Base-by-base conservation (phyloP, 2,888 invertebrate genomes). In the Thera britannica region DNA sequence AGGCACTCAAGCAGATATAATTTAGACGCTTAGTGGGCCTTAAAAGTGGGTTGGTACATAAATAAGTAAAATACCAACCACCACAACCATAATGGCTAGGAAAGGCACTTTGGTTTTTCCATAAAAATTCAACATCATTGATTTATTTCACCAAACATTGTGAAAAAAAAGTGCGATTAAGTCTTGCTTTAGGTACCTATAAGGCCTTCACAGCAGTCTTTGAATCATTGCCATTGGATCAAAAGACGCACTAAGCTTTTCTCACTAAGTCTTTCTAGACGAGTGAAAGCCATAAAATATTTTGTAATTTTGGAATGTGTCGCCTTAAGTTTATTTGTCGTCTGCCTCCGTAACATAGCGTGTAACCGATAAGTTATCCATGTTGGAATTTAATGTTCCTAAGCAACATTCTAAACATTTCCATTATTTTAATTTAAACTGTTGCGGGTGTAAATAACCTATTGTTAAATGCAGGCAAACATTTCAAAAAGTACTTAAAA, bases 301-400 rank as follows among this genome's bases (percentile, higher is more conserved):
- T 57, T 63, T 61, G 74, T 70, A 71, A 76, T 78, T 75, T 75
- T 61, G 67, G 75, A 76, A 77, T 79, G 65, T 72, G 62, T 70
- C 67, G 67, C 67, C 65, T 70, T 77, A 75, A 72, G 71, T 76
- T 72, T 72, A 54, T 74, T 75, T 62, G 71, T 73, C 74, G 65
- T 72, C 62, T 61, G 61, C 68, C 65, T 70, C 61, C 58, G 11
- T 55, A 60, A 23, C 58, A 48, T 71, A 60, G 35, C 58, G 56
- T 70, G 73, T 73, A 68, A 65, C 70, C 51, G 44, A 67, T 76
- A 74, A 71, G 65, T 72, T 70, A 74, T 70, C 36, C 62, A n/a
- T 67, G 68, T 70, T 65, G 58, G 41, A 62, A 61, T 72, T 62
- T 63, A 65, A 61, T 61, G 58, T 61, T 58, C 46, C 49, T 65